phyloP scores from a whole-genome alignment of 2,888 invertebrate genomes.

The Cephus spinipes region DNA sequence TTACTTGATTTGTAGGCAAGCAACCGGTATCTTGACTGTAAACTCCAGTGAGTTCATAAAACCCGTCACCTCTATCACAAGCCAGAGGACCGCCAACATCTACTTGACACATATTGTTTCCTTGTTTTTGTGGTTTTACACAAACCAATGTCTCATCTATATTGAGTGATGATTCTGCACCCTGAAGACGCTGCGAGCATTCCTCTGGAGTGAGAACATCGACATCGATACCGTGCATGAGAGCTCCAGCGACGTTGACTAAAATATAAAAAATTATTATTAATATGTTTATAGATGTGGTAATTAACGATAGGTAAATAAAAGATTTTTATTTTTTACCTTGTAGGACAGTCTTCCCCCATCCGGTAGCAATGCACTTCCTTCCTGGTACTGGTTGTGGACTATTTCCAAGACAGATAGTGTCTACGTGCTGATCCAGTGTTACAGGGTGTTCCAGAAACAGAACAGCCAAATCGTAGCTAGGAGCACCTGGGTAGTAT shows the following conservation, averaged over 20 bases:
- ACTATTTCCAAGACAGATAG: slow-evolving; percentile 78
- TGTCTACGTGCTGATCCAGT: slow-evolving; percentile 78
- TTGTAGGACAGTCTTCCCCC: slow-evolving; percentile 84
- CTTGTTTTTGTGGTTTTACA: slow-evolving; percentile 72
- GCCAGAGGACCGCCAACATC: slow-evolving; percentile 87
- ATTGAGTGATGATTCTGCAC: slow-evolving; percentile 71
- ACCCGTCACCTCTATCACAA: slow-evolving; percentile 78
- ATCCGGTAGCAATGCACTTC: slow-evolving; percentile 83
- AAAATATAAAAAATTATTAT: slow-evolving; percentile 29
- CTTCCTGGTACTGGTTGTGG: slow-evolving; percentile 69
- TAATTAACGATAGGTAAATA: slow-evolving; percentile 13
- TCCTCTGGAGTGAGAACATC: slow-evolving; percentile 73
- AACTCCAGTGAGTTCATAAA: slow-evolving; percentile 78
- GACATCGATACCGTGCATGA: slow-evolving; percentile 81
- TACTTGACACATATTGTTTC: slow-evolving; percentile 82
- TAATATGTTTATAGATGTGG: slow-evolving; percentile 3
- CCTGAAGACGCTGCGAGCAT: slow-evolving; percentile 72
- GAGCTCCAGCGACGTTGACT: slow-evolving; percentile 81
- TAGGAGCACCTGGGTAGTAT: slow-evolving; percentile 72
- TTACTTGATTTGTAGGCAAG: slow-evolving; percentile 63
- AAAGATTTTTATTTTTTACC: slow-evolving; percentile 66
- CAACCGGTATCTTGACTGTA: slow-evolving; percentile 83
- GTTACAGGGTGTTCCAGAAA: slow-evolving; percentile 71
- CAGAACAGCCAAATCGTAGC: slow-evolving; percentile 80
- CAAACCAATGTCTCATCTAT: slow-evolving; percentile 78